These are phyloP conservation scores for Monodelphis domestica DNA, from an alignment of 2,797 vertebrate genomes.

Conservation along the genomic window DNA sequence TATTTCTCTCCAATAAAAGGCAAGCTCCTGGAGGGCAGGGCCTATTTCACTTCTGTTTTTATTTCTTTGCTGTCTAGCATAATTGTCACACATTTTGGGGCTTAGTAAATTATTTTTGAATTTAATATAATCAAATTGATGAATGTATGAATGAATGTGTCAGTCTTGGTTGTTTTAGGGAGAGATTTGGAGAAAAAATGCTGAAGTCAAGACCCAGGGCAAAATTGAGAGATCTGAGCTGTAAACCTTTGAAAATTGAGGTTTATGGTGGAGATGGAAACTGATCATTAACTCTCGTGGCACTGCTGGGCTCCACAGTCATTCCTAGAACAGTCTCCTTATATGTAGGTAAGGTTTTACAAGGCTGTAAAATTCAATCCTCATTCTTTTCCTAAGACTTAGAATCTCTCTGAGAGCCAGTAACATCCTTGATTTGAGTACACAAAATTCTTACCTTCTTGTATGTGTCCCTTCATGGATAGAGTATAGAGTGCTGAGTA, in stretches of 20 bases:
- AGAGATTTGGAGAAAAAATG: not conserved
- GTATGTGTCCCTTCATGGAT: not conserved
- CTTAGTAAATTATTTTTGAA: not conserved
- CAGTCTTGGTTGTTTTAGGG: not conserved
- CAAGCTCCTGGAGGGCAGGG: not conserved
- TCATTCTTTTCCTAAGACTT: not conserved
- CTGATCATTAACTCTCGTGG: not conserved
- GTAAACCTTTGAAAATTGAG: constrained; percentile 32
- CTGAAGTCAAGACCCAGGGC: not conserved
- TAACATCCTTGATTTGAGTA: not conserved
- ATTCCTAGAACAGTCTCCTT: constrained; percentile 15
- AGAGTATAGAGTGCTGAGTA: not conserved
- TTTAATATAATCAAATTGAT: not conserved
- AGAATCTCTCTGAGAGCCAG: not conserved
- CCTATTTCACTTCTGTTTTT: not conserved
- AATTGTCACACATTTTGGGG: not conserved
- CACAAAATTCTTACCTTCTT: not conserved
- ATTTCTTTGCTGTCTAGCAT: not conserved
- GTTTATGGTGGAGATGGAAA: constrained; percentile 53
- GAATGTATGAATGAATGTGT: not conserved
- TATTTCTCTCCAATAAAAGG: not conserved
- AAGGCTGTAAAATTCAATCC: not conserved
- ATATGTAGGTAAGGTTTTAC: fast-evolving
- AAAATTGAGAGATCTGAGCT: constrained; percentile 9
- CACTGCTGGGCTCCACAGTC: not conserved